Percentiles rank a stretch among this genome's conserved stretches.
These are phyloP conservation scores for Myotis davidii DNA, from an alignment of 2,113 vertebrate species.

Conservation along the genomic window DNA sequence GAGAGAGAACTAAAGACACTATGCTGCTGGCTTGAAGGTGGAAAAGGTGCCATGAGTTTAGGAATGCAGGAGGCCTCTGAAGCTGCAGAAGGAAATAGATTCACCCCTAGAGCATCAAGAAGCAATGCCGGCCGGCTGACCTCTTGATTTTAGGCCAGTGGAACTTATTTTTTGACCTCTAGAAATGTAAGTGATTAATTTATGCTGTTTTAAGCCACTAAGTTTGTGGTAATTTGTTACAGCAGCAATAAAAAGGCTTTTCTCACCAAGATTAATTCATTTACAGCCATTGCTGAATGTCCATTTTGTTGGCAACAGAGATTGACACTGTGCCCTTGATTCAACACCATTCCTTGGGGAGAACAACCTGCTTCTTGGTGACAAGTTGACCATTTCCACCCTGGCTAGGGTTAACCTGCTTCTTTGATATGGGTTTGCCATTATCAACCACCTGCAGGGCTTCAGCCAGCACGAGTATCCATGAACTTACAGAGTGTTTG, in stretches of 20 bases:
- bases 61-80: neutral
- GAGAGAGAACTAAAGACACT: neutral
- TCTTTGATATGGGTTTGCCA: neutral
- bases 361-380: neutral
- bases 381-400: neutral
- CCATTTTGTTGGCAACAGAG: neutral
- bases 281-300: neutral
- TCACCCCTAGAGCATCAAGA: neutral
- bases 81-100: neutral
- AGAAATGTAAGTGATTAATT: neutral
- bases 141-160: neutral
- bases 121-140: neutral
- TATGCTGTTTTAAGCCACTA: neutral
- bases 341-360: neutral
- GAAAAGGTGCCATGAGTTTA: neutral
- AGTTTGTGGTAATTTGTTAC: neutral
- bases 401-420: neutral
- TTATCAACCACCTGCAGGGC: neutral
- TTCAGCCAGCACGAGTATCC: neutral
- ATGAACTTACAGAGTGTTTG: neutral
- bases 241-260: neutral
- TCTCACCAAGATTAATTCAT: neutral
- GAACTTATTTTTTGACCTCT: neutral
- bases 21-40: neutral
- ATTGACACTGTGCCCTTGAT: neutral